Conservation (phyloP, 2,888 invertebrate genomes). For the Scaptomyza caliginosa region DNA sequence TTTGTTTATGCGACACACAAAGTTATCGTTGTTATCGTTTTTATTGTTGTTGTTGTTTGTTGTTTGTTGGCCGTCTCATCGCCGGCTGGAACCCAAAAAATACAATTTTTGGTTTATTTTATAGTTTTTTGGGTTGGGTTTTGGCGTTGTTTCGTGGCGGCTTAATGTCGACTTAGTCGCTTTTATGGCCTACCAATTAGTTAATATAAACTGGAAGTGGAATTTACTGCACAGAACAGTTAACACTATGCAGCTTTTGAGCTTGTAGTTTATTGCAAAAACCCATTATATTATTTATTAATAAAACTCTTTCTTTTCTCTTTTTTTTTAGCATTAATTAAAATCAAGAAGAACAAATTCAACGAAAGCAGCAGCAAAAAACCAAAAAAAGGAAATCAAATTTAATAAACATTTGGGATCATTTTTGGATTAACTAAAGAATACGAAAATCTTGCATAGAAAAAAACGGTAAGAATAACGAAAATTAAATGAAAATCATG, state of each 20-base stretch:
- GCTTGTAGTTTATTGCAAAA: background rate
- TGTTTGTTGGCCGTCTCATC: constrained; percentile 3
- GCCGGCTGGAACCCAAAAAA: constrained; percentile 27
- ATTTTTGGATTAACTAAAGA: constrained; percentile 25
- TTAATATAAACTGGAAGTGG: constrained; percentile 24
- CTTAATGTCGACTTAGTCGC: constrained; percentile 18
- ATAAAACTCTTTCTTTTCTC: constrained; percentile 5
- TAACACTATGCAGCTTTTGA: background rate
- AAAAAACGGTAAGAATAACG: constrained; percentile 20
- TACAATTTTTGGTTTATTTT: constrained; percentile 19
- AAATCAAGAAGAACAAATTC: constrained; percentile 13
- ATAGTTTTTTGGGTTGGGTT: constrained; percentile 19
- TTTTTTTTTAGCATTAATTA: constrained; percentile 36
- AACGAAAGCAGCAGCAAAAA: constrained; percentile 18
- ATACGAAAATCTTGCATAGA: constrained; percentile 31
- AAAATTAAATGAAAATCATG: constrained; percentile 38
- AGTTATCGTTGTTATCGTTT: constrained; percentile 48
- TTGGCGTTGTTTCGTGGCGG: constrained; percentile 11
- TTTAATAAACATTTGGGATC: constrained; percentile 39
- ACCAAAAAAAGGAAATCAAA: constrained; percentile 22
- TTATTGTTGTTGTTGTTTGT: constrained; percentile 22
- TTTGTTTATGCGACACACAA: constrained; percentile 47
- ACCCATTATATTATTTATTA: too few species aligned
- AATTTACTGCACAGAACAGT: constrained; percentile 10
- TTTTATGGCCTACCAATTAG: constrained; percentile 49